Percentiles rank a stretch among this genome's conserved stretches.
Evolutionary conservation across 2,797 vertebrate genomes (phyloP).

Genomic region (Dryobates pubescens): DNA sequence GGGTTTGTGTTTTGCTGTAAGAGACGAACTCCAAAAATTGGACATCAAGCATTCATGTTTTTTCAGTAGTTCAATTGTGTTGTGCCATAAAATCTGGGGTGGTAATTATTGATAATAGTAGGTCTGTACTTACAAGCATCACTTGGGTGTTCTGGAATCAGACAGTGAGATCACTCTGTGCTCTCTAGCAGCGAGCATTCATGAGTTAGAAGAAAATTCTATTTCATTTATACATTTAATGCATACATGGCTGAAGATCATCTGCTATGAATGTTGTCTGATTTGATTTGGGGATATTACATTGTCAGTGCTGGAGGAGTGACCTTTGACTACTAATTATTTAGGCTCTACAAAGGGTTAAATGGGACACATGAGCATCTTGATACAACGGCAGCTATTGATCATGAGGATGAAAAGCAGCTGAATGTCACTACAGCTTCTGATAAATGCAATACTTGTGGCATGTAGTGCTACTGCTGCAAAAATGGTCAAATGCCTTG

Average conservation of each 20-base stretch:
- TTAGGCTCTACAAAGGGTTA: not conserved
- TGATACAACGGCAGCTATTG: not conserved
- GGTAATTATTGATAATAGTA: not conserved
- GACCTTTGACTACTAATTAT: not conserved
- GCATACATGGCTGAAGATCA: not conserved
- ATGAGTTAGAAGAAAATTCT: accelerated
- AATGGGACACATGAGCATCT: not conserved
- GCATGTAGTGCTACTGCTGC: not conserved
- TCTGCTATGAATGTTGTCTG: not conserved
- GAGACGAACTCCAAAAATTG: not conserved
- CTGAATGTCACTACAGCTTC: not conserved
- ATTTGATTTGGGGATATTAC: not conserved
- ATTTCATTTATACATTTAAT: not conserved
- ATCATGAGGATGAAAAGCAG: not conserved
- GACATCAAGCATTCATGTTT: not conserved
- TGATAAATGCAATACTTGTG: accelerated
- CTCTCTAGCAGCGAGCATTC: not conserved
- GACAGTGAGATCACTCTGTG: not conserved
- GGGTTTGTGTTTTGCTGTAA: not conserved
- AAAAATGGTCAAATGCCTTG: not conserved
- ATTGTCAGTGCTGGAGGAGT: not conserved
- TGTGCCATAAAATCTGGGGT: not conserved
- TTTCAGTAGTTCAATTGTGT: not conserved
- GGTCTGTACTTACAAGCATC: not conserved
- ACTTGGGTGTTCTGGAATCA: not conserved